phyloP scores from a whole-genome alignment of 2,797 vertebrate species.

The Helicolenus hilgendorfi region DNA sequence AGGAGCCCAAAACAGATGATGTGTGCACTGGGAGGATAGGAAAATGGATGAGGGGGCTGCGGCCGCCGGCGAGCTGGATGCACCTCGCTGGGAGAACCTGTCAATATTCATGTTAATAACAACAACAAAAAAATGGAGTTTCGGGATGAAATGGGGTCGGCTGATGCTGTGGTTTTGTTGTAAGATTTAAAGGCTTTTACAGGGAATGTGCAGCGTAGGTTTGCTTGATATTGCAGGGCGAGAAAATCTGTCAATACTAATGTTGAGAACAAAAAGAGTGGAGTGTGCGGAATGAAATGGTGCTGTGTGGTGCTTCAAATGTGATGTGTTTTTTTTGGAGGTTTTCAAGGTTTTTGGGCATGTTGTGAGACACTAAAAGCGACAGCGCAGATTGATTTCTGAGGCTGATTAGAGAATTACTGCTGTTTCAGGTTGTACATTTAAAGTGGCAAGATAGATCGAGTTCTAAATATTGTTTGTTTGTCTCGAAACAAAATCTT shows the following conservation, averaged over 20 bases:
- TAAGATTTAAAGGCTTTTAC: slow-evolving; percentile 38
- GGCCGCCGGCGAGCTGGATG: slow-evolving; percentile 17
- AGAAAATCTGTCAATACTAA: slow-evolving; percentile 51
- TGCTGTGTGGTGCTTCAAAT: not conserved
- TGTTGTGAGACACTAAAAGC: not conserved
- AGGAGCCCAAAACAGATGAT: slow-evolving; percentile 75
- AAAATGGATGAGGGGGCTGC: slow-evolving; percentile 56
- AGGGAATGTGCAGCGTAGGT: not conserved
- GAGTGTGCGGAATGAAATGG: not conserved
- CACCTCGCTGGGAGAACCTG: slow-evolving; percentile 41
- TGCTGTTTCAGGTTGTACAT: not conserved
- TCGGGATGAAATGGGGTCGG: slow-evolving; percentile 19
- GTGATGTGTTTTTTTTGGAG: not conserved
- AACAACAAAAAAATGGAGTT: slow-evolving; percentile 6
- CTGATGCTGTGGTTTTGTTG: slow-evolving; percentile 37
- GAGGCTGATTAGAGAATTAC: not conserved
- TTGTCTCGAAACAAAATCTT: not conserved
- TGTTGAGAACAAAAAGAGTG: slow-evolving; percentile 10
- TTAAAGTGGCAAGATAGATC: not conserved
- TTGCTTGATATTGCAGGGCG: not conserved
- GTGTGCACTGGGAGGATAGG: slow-evolving; percentile 60
- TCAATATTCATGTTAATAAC: slow-evolving; percentile 67
- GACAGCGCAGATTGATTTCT: not conserved
- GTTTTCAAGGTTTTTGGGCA: not conserved
- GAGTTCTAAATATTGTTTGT: not conserved